Conservation (phyloP, 2,888 invertebrate genomes). For the Bugula neritina region DNA sequence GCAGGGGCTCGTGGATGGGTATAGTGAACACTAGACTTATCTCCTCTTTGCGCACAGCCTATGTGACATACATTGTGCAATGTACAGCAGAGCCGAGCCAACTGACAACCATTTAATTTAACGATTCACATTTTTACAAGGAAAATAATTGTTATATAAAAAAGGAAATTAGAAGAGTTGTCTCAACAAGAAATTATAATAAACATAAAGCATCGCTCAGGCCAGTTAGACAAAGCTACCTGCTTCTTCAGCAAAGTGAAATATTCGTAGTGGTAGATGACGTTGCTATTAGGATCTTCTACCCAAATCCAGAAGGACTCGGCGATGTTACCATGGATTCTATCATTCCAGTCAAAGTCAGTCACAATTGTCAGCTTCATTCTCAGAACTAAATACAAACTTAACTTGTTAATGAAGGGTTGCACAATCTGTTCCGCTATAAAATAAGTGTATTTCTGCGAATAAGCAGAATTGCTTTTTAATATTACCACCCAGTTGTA, state of each 20-base stretch:
- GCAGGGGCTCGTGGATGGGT: constrained; percentile 77
- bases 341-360: constrained; percentile 69
- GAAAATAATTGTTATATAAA: background rate
- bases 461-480: no score
- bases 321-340: constrained; percentile 75
- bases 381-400: constrained; percentile 49
- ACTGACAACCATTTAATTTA: no score
- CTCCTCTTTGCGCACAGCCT: constrained; percentile 67
- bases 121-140: background rate
- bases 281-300: constrained; percentile 87
- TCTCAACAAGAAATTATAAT: background rate
- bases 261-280: constrained; percentile 92
- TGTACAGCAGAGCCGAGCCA: no score
- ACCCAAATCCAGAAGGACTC: constrained; percentile 97
- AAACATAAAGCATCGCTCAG: background rate
- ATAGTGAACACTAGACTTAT: constrained; percentile 90
- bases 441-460: no score
- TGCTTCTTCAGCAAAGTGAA: constrained; percentile 76
- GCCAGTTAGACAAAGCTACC: no score
- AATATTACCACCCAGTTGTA: no score
- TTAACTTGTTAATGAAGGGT: no score
- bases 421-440: no score
- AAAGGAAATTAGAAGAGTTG: background rate
- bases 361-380: constrained; percentile 70
- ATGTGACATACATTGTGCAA: constrained; percentile 32